phyloP scores from a whole-genome alignment of 1,140 invertebrate genomes.

The Agraylea sexmaculata region DNA sequence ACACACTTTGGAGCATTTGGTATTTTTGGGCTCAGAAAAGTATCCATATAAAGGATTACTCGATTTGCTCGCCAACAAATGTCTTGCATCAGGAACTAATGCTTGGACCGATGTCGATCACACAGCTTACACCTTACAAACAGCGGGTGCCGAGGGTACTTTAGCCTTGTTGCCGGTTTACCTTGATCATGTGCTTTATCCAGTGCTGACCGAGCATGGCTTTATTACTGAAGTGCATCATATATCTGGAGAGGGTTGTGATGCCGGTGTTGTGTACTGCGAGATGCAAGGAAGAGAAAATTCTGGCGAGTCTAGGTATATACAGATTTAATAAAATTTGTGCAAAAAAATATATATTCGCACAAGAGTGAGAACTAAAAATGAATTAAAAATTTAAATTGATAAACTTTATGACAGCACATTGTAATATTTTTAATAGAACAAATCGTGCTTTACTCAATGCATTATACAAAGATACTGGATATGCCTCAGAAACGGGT shows the following conservation, averaged over 20 bases:
- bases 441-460: conserved; percentile 49
- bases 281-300: conserved; percentile 86
- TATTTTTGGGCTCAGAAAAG: conserved; percentile 81
- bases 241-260: conserved; percentile 72
- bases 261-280: conserved; percentile 87
- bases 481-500: conserved; percentile 75
- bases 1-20: conserved; percentile 84
- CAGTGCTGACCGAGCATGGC: conserved; percentile 64
- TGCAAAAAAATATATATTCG: too few relatives aligned
- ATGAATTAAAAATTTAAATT: neutral
- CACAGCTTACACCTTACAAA: conserved; percentile 80
- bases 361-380: too few relatives aligned
- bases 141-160: conserved; percentile 78
- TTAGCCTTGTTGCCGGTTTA: conserved; percentile 81
- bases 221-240: conserved; percentile 89
- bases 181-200: conserved; percentile 80
- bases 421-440: conserved; percentile 24
- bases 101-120: conserved; percentile 77
- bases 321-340: neutral
- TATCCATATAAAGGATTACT: conserved; percentile 86
- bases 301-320: conserved; percentile 52
- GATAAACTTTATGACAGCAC: neutral
- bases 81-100: conserved; percentile 82
- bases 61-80: conserved; percentile 78
- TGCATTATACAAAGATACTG: conserved; percentile 65